Evolutionary conservation across 2,888 invertebrate genomes (phyloP).

Genomic region (Drosophila yooni): DNA sequence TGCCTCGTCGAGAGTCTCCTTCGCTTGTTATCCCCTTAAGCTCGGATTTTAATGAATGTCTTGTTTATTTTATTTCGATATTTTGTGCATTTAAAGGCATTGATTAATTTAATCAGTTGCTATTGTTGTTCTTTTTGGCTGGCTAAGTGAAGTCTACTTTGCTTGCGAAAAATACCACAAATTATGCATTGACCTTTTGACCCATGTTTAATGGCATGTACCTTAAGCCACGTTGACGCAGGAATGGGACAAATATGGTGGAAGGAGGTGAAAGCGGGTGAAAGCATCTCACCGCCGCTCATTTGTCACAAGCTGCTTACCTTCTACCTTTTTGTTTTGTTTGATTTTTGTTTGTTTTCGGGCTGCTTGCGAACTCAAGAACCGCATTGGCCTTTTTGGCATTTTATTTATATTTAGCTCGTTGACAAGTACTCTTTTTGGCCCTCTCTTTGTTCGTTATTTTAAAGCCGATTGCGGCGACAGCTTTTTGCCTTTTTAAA

Average conservation of each 20-base stretch:
- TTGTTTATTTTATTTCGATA: conserved; percentile 10
- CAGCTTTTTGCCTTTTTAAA: conserved; percentile 63
- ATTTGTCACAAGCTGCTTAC: conserved; percentile 63
- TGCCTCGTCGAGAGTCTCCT: background rate
- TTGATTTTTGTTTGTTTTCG: background rate
- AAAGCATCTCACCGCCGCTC: conserved; percentile 24
- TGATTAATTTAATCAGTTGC: conserved; percentile 32
- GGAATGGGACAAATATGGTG: background rate
- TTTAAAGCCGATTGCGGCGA: conserved; percentile 58
- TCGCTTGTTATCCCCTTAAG: background rate
- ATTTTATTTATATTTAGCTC: conserved; percentile 32
- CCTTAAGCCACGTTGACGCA: background rate
- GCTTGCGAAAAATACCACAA: conserved; percentile 15
- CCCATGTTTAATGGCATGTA: conserved; percentile 23
- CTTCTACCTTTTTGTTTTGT: conserved; percentile 24
- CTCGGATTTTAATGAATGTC: background rate
- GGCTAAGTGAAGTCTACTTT: background rate
- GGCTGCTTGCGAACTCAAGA: conserved; percentile 10
- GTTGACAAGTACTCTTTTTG: conserved; percentile 29
- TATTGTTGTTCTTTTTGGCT: conserved; percentile 1
- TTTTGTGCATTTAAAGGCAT: conserved; percentile 8
- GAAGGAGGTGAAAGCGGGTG: background rate
- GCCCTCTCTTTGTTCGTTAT: conserved; percentile 14
- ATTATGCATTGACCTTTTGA: conserved; percentile 48
- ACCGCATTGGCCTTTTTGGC: conserved; percentile 29